Conservation (phyloP, 2,888 invertebrate species). For the Eudasyphora cyanicolor region DNA sequence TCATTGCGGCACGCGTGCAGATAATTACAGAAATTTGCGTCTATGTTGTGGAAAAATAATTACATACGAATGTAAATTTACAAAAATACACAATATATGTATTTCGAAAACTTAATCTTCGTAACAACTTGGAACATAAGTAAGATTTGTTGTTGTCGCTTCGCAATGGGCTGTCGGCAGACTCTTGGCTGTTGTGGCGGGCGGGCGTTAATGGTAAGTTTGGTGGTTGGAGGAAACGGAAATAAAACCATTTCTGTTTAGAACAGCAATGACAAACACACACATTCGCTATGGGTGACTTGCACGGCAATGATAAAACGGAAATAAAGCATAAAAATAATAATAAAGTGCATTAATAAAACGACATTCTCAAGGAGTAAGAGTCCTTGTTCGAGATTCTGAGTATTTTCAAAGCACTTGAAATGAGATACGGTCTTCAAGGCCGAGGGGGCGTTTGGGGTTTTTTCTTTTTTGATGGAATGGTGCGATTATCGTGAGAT, state of each 20-base stretch:
- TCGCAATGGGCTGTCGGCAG: background rate
- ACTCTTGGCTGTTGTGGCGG: background rate
- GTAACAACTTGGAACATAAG: background rate
- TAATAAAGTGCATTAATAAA: conserved; percentile 63
- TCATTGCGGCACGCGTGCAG: background rate
- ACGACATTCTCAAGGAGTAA: background rate
- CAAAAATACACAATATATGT: background rate
- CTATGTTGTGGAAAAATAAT: background rate
- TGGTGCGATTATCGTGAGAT: too few species aligned
- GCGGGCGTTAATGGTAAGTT: too few species aligned
- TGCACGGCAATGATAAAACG: conserved; percentile 57
- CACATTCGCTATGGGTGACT: background rate
- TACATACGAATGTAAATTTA: background rate
- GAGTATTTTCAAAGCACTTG: too few species aligned
- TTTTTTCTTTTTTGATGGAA: too few species aligned
- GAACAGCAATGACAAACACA: background rate
- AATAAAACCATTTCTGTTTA: background rate
- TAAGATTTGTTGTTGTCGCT: background rate
- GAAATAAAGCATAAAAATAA: conserved; percentile 60
- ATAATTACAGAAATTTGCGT: background rate
- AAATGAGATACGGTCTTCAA: too few species aligned
- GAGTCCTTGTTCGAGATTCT: too few species aligned
- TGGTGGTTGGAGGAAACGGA: background rate
- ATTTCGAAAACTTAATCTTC: background rate
- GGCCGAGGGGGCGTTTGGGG: too few species aligned